These are phyloP conservation scores for Pseudolycoriella hygida DNA, from an alignment of 2,888 invertebrate genomes.

Conservation along the genomic window DNA sequence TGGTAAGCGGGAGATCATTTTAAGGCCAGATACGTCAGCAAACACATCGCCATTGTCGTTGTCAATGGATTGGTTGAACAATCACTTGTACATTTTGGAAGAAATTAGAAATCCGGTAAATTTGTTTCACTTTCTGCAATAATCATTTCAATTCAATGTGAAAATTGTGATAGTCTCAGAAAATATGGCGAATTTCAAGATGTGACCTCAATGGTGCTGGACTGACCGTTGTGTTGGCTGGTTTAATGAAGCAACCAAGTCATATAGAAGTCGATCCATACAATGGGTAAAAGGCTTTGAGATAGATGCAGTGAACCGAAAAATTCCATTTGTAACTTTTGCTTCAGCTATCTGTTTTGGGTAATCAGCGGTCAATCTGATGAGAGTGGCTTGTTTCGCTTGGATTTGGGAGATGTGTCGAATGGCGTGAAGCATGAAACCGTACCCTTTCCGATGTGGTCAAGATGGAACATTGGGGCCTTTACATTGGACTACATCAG, in stretches of 20 bases:
- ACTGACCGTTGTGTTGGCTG: conserved; percentile 49
- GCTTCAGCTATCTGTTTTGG: conserved; percentile 61
- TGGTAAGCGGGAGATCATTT: conserved; percentile 25
- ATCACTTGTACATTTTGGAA: conserved; percentile 65
- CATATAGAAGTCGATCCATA: conserved; percentile 83
- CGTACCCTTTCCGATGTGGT: conserved; percentile 43
- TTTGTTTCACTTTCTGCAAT: background rate
- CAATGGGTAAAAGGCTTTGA: conserved; percentile 51
- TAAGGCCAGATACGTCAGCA: conserved; percentile 36
- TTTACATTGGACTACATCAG: conserved; percentile 71
- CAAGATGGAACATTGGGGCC: conserved; percentile 52
- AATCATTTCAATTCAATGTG: background rate
- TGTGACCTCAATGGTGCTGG: conserved; percentile 58
- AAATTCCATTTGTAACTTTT: too few species aligned
- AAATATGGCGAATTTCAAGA: conserved; percentile 54
- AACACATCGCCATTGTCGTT: conserved; percentile 39
- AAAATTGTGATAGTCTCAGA: conserved; percentile 8
- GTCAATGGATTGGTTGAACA: conserved; percentile 79
- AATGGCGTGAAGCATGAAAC: conserved; percentile 55
- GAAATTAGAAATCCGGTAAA: conserved; percentile 38
- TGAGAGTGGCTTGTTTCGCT: conserved; percentile 50
- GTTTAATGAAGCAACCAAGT: conserved; percentile 48
- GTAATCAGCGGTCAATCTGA: conserved; percentile 33
- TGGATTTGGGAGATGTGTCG: conserved; percentile 59
- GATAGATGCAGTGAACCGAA: background rate